Base-by-base conservation (phyloP, 2,797 vertebrate genomes). In the Lacerta bilineata region DNA sequence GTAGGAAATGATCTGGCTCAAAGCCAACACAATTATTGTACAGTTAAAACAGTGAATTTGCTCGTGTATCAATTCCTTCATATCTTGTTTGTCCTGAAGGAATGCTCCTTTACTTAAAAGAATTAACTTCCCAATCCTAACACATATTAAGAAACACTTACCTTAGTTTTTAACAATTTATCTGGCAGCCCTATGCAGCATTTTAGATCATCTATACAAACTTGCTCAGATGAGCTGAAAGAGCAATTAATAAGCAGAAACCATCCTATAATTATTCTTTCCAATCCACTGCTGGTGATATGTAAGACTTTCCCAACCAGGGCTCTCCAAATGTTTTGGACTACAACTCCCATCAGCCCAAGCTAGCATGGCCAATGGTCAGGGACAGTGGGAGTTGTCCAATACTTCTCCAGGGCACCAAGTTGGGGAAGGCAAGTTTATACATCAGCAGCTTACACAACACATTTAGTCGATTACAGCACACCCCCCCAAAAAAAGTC, bases 111-210 rank as follows among this genome's bases (percentile, higher is more conserved):
- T 1, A 2, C 36, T 55, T 43, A 43, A 25, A 61, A 59, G 78
- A 87, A 41, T 72, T 50, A 86, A 79, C 17, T 87, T 81, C 79
- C 50, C 13, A 3, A 55, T 55, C 50, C 9, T 66, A 80, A 80
- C n/a, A 27, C 1, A n/a, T 20, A 84, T 46, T 43, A 79, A 27
- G 29, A 84, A 27, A 59, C 77, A 79, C 6, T 39, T 33, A 43
- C 6, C 39, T 59, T 69, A 8, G 46, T 83, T 68, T 75, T 25
- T 46, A 68, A 83, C 41, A 68, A 41, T 29, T 83, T 50, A n/a
- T 50, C 8, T 71, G 50, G 10, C 66, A 55, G 29, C 10, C 18
- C 20, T 66, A 68, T 59, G 55, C n/a, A 46, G n/a, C 33, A 69
- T 66, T 36, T 17, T 71, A 33, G 76, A 68, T 43, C 27, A 55